Conservation (phyloP, 92 coral and sea anemone species). For the Palythoa caribaeorum region DNA sequence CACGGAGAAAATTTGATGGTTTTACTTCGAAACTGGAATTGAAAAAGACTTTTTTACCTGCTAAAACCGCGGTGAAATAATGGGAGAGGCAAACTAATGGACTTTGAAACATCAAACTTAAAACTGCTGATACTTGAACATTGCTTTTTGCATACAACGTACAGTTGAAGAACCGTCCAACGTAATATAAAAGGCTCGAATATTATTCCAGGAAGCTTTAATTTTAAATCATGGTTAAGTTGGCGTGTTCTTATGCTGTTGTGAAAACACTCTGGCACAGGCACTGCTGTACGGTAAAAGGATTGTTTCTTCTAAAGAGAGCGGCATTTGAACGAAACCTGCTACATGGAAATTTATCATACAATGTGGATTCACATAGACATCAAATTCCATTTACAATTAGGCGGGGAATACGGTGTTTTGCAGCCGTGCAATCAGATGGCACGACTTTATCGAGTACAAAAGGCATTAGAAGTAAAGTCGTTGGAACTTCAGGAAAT, state of each 20-base stretch:
- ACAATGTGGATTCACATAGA: background rate
- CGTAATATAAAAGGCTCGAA: too few relatives aligned
- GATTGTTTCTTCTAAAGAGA: background rate
- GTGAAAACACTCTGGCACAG: constrained; percentile 23
- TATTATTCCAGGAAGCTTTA: background rate
- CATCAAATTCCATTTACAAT: background rate
- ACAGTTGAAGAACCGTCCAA: background rate
- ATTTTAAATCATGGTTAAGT: constrained; percentile 10
- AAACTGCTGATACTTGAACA: background rate
- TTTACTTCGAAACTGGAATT: background rate
- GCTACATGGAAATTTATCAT: background rate
- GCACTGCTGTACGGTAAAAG: background rate
- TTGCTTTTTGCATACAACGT: background rate
- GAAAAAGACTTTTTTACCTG: background rate
- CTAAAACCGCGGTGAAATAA: background rate
- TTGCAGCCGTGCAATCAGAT: background rate
- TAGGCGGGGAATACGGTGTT: constrained; percentile 3
- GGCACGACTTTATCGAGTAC: background rate
- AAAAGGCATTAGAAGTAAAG: background rate
- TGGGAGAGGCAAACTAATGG: background rate
- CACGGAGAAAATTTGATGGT: too few relatives aligned
- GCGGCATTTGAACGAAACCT: background rate
- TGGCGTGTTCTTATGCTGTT: constrained; percentile 22
- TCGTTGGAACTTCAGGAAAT: background rate
- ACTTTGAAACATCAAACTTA: background rate